Evolutionary conservation across 2,797 vertebrate species (phyloP), one percentile per base, ranked within the genome.

Genomic region (Lacerta viridis): DNA sequence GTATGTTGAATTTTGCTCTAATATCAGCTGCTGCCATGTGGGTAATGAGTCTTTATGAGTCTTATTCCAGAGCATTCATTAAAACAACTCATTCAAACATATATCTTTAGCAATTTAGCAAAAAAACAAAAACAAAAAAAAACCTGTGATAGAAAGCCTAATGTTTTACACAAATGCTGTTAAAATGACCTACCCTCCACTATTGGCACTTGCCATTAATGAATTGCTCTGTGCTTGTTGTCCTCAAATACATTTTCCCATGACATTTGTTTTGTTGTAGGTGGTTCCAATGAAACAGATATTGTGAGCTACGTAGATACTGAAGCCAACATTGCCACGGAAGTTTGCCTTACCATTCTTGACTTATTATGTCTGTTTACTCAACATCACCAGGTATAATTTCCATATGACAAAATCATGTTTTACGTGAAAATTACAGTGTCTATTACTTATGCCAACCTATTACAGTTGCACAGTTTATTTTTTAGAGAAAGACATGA

Each of bases 301-400:
- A 97, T 97, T 3, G 94, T 98, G 39, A 98, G 97, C 92, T 99
- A 98, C 0, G 98, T 98, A 72, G 98, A 99, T 93, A 97, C 98
- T 0, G 99, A 99, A 90, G 99, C 98, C 20, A 99, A 99, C 88
- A 95, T 98, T 90, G 98, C 99, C 71, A 99, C 99, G 0, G 99
- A 99, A 91, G 99, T 99, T 86, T 95, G 98, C 64, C 98, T 99
- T 75, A 99, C 98, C 1, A 98, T 99, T 89, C 97, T 99, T 80
- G 99, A 99, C 88, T 96, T 99, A 2, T 93, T 99, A 5, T 97
- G 98, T 92, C 98, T 99, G 94, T 99, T 99, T 95, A 98, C 98
- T 89, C 97, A 98, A 74, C 97, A 98, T 92, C 96, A 98, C 88
- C 97, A 97, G 95, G 97, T 97, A 80, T 90, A 15, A 86, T 86